Percentiles rank a stretch among this genome's conserved stretches.
Conservation (phyloP, 2,797 vertebrate species). For the Pogoniulus pusillus region DNA sequence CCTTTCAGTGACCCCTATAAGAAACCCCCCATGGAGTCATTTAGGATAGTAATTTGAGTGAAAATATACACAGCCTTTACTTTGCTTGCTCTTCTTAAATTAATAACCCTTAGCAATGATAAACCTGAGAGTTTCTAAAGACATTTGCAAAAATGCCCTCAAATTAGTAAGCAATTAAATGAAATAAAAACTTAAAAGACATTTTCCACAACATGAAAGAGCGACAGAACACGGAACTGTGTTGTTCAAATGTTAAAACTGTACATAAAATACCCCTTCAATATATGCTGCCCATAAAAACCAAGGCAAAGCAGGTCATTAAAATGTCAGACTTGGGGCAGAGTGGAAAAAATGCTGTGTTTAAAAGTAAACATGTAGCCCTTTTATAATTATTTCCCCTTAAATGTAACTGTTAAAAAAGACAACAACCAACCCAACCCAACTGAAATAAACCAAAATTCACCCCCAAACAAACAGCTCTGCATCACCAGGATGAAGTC, state of each 20-base stretch:
- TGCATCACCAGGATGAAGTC: not conserved
- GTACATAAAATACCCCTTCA: slow-evolving; percentile 74
- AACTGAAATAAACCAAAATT: not conserved
- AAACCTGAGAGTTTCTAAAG: slow-evolving; percentile 40
- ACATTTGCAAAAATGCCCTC: slow-evolving; percentile 33
- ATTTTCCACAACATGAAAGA: slow-evolving; percentile 55
- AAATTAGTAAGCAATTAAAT: slow-evolving; percentile 62
- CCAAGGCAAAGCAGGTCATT: slow-evolving; percentile 76
- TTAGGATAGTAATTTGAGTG: slow-evolving; percentile 78
- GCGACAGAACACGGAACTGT: slow-evolving; percentile 59
- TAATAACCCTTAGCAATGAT: slow-evolving; percentile 51
- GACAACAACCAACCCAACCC: not conserved
- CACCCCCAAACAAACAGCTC: not conserved
- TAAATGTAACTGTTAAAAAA: slow-evolving; percentile 42
- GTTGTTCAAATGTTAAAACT: slow-evolving; percentile 71
- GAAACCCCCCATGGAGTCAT: slow-evolving; percentile 77
- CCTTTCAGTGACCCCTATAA: slow-evolving; percentile 80
- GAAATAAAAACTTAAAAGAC: slow-evolving; percentile 63
- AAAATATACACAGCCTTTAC: slow-evolving; percentile 63
- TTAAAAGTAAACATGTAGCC: slow-evolving; percentile 78
- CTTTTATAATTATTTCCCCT: slow-evolving; percentile 71
- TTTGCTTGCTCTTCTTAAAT: slow-evolving; percentile 70
- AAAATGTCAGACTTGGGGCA: slow-evolving; percentile 78
- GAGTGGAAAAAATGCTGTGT: slow-evolving; percentile 74
- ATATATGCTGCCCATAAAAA: slow-evolving; percentile 69